Base-by-base conservation (phyloP, 2,797 vertebrate genomes). In the Allobates femoralis region DNA sequence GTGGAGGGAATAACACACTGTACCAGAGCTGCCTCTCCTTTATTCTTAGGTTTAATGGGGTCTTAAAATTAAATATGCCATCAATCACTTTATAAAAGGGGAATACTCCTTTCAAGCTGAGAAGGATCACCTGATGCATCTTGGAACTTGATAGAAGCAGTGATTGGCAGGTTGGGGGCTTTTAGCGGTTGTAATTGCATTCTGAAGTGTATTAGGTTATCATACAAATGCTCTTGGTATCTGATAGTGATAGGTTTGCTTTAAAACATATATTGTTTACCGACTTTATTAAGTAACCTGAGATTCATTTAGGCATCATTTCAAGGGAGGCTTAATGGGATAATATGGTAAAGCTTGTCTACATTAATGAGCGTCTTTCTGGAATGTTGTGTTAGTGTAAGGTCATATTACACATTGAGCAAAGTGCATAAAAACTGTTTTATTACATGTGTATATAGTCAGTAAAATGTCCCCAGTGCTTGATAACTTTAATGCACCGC, bases 291-390 rank as follows among this genome's bases (percentile, higher is more conserved):
- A 41, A 41, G 37, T 41, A 4, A 41, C 3, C 37, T 3, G 8
- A n/a, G n/a, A n/a, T n/a, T n/a, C n/a, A n/a, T n/a, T n/a, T 21
- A 18, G 30, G 66, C 16, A 34, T 37, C 30, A 32, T 6, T 69
- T 69, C 66, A 8, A 3, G 66, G 66, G 5, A 69, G 34, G 66
- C 66, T 21, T 66, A 5, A 32, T 34, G 12, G 62, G 30, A 15
- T 34, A 10, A 3, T 14, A 8, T 19, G 12, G 28, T 16, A 66
- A 66, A 19, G 62, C 62, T 5, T 32, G 10, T n/a, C n/a, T n/a
- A n/a, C n/a, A n/a, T n/a, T 69, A 69, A 69, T 34, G 16, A 37
- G 66, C 30, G 30, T 69, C 66, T 69, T 34, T 69, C 30, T 69
- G 32, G 30, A 66, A 16, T 19, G 30, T 37, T 69, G 16, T 69